Conservation (phyloP, 2,888 invertebrate species). For the Apomyelois bistriatella region DNA sequence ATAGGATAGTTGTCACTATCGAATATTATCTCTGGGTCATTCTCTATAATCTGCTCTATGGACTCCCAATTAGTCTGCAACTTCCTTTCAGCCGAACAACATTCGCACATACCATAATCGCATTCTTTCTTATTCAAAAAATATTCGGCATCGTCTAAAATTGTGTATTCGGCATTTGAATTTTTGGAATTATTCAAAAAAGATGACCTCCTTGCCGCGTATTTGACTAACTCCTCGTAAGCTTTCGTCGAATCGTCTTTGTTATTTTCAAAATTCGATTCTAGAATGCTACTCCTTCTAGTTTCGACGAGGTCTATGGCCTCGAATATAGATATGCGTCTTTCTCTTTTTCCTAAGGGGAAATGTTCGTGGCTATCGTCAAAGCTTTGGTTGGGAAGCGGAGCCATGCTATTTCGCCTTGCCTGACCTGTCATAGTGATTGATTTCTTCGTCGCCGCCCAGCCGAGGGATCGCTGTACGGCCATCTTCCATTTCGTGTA, state of each 20-base stretch:
- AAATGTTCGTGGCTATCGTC: constrained; percentile 23
- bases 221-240: constrained; percentile 54
- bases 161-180: constrained; percentile 49
- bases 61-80: constrained; percentile 59
- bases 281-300: constrained; percentile 41
- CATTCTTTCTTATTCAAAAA: constrained; percentile 67
- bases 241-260: constrained; percentile 41
- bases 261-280: constrained; percentile 24
- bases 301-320: constrained; percentile 26
- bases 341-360: constrained; percentile 2
- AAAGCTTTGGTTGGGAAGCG: constrained; percentile 28
- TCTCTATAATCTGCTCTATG: constrained; percentile 70
- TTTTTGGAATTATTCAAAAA: constrained; percentile 44
- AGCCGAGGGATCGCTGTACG: constrained; percentile 93
- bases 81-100: constrained; percentile 51
- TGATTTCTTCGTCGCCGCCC: constrained; percentile 89
- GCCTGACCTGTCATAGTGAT: constrained; percentile 87
- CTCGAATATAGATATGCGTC: constrained; percentile 24
- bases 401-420: constrained; percentile 58
- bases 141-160: constrained; percentile 62
- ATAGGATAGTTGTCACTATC: constrained; percentile 65
- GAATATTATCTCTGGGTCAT: constrained; percentile 73
- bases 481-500: constrained; percentile 98
- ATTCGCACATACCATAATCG: constrained; percentile 65
- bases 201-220: constrained; percentile 64